These are phyloP conservation scores for Plagiodera versicolora DNA, from an alignment of 2,888 invertebrate genomes.

Conservation along the genomic window DNA sequence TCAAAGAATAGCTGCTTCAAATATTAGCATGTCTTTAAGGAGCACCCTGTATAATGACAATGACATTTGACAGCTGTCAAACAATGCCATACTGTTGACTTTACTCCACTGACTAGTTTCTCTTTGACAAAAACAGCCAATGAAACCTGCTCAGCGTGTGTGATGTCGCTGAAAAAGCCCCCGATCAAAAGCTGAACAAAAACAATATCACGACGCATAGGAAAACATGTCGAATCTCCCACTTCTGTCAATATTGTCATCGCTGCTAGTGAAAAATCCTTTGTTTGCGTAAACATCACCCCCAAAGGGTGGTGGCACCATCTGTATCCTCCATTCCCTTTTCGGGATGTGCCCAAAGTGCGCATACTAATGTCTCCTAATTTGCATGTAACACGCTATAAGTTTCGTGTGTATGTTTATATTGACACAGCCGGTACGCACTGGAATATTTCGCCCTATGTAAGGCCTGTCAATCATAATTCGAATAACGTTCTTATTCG, in stretches of 20 bases:
- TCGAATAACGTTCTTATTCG: constrained; percentile 23
- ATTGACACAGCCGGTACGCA: constrained; percentile 53
- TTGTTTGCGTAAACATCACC: constrained; percentile 52
- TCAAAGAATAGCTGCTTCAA: no score
- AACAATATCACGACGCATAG: no score
- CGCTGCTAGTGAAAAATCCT: constrained; percentile 45
- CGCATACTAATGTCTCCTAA: constrained; percentile 54
- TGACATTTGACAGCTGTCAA: no score
- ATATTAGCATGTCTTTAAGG: no score
- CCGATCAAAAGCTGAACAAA: no score
- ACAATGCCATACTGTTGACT: no score
- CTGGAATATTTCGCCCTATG: constrained; percentile 34
- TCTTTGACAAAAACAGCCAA: no score
- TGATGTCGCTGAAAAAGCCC: no score
- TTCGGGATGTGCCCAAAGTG: constrained; percentile 50
- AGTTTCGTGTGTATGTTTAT: constrained; percentile 43
- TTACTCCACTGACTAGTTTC: no score
- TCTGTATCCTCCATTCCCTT: constrained; percentile 46
- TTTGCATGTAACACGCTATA: constrained; percentile 56
- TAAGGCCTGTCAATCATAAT: constrained; percentile 50
- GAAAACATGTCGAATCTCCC: constrained; percentile 21
- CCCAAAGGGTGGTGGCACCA: constrained; percentile 46
- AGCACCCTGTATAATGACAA: no score
- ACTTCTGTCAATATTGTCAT: constrained; percentile 43
- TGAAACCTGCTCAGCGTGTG: no score